Percentiles rank a stretch among this genome's conserved stretches.
Conservation (phyloP, 2,797 vertebrate species). For the Brachyalestes nurse region DNA sequence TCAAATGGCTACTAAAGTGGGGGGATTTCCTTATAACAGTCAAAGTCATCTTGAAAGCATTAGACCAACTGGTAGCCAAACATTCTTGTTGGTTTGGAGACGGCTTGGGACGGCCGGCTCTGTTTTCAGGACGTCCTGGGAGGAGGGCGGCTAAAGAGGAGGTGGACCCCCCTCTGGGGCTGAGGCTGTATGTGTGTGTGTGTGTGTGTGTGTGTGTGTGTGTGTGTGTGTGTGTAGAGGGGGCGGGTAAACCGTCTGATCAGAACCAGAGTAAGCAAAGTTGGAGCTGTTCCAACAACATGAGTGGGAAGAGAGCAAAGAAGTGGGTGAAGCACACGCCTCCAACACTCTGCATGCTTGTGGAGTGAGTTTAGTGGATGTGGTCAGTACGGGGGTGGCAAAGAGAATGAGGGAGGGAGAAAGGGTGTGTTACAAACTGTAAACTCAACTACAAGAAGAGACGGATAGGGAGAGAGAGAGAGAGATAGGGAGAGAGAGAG, state of each 20-base stretch:
- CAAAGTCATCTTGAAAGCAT: constrained; percentile 86
- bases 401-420: constrained; percentile 35
- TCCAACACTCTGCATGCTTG: constrained; percentile 79
- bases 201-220: constrained; percentile 32
- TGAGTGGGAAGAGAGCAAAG: constrained; percentile 55
- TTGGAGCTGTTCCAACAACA: constrained; percentile 49
- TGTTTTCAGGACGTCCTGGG: constrained; percentile 54
- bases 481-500: constrained; percentile 50
- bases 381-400: constrained; percentile 75
- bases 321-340: constrained; percentile 75
- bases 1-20: constrained; percentile 80
- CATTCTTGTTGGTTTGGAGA: constrained; percentile 76
- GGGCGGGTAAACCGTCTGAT: constrained; percentile 59
- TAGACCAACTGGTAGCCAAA: constrained; percentile 82
- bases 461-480: constrained; percentile 57
- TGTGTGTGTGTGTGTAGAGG: constrained; percentile 33
- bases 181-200: constrained; percentile 31
- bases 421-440: constrained; percentile 52
- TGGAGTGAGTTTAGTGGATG: constrained; percentile 80
- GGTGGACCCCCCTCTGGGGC: constrained; percentile 54
- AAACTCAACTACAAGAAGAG: constrained; percentile 21
- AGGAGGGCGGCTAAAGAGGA: constrained; percentile 54
- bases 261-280: constrained; percentile 62
- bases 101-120: constrained; percentile 67
- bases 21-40: constrained; percentile 83